These are phyloP conservation scores for Coelopa frigida DNA, from an alignment of 1,140 invertebrate genomes.

Conservation along the genomic window DNA sequence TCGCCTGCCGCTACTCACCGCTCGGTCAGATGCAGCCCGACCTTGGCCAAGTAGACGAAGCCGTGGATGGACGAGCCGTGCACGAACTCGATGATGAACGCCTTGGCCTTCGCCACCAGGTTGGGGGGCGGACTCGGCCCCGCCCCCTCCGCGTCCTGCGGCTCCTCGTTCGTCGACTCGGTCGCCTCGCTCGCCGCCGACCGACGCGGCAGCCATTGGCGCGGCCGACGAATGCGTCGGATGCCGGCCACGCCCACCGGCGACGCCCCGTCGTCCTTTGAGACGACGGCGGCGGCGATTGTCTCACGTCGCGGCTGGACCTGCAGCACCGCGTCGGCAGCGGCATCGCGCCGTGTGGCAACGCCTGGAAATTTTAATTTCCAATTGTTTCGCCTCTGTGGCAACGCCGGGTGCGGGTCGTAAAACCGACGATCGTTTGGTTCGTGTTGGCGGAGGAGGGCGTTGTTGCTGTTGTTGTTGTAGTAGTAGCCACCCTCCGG, in stretches of 20 bases:
- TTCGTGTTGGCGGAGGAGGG: not conserved
- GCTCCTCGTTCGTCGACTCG: not conserved
- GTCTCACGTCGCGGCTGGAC: not conserved
- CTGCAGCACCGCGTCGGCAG: not conserved
- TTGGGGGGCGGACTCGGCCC: not conserved
- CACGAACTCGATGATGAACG: slow-evolving; percentile 40
- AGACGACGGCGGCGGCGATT: not conserved
- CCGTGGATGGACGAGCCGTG: slow-evolving; percentile 40
- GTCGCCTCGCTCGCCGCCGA: too few species aligned
- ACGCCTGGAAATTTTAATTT: not conserved
- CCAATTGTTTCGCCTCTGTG: not conserved
- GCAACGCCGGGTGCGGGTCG: not conserved
- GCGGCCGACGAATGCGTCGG: slow-evolving; percentile 33
- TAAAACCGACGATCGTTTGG: slow-evolving; percentile 1
- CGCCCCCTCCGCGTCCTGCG: not conserved
- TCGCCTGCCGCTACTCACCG: slow-evolving; percentile 21
- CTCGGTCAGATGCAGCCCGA: slow-evolving; percentile 34
- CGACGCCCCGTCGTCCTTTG: not conserved
- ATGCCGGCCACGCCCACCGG: slow-evolving; percentile 16
- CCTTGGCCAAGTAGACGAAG: slow-evolving; percentile 41
- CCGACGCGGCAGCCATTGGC: slow-evolving; percentile 23
- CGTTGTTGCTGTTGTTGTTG: not conserved
- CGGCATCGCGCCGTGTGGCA: not conserved
- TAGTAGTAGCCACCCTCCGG: too few species aligned
- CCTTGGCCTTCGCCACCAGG: slow-evolving; percentile 24